Evolutionary conservation across 1,140 invertebrate genomes (phyloP).

Genomic region (Apis dorsata): DNA sequence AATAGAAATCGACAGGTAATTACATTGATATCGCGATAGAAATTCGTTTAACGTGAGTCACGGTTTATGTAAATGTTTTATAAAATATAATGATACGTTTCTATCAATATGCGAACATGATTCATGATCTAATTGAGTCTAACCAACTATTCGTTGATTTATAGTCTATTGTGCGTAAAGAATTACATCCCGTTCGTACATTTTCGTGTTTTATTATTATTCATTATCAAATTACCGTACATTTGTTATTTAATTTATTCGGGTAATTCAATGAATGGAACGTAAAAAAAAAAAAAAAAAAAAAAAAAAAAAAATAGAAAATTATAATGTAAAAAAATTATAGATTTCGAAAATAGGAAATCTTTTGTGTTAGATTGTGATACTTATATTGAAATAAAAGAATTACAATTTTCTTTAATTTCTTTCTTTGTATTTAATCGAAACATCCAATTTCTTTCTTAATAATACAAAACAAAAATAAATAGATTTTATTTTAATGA

Average conservation of each 20-base stretch:
- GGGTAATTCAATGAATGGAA: not conserved
- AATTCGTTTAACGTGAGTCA: slow-evolving; percentile 42
- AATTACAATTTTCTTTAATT: not conserved
- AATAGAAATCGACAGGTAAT: slow-evolving; percentile 64
- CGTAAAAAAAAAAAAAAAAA: no score
- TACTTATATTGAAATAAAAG: no score
- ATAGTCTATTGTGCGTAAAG: slow-evolving; percentile 41
- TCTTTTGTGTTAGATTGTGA: no score
- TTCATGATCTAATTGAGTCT: slow-evolving; percentile 57
- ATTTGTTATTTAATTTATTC: not conserved
- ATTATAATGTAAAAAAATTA: no score
- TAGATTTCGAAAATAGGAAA: not conserved
- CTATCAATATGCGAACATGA: slow-evolving; percentile 46
- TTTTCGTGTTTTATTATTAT: slow-evolving; percentile 23
- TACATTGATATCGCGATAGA: slow-evolving; percentile 41
- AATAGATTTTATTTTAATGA: no score
- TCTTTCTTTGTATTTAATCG: no score
- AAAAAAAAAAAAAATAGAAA: not conserved
- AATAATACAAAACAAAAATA: no score
- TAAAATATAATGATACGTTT: slow-evolving; percentile 62
- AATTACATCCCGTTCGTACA: slow-evolving; percentile 19
- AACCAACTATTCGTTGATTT: slow-evolving; percentile 55
- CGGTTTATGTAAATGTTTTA: slow-evolving; percentile 42
- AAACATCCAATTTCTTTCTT: no score
- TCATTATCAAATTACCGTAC: slow-evolving; percentile 17